Evolutionary conservation across 2,797 vertebrate genomes (phyloP).

Genomic region (Muscicapa comitata): DNA sequence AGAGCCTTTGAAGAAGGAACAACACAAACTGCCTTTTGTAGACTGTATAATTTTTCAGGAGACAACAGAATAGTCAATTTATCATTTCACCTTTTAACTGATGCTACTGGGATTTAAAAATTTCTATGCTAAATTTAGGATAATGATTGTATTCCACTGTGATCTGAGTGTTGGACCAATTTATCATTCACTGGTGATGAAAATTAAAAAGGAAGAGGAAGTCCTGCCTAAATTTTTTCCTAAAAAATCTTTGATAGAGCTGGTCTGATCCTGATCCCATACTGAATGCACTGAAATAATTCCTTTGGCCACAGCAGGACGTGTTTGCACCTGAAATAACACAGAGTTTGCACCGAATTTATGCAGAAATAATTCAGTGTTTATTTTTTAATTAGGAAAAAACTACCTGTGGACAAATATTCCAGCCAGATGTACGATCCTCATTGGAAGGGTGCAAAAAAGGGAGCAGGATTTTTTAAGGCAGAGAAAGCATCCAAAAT

Average conservation of each 20-base stretch:
- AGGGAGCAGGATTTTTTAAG: not conserved
- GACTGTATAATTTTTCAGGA: not conserved
- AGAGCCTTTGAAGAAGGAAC: not conserved
- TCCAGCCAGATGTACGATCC: slow-evolving; percentile 76
- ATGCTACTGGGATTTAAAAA: not conserved
- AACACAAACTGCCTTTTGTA: not conserved
- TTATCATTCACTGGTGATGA: not conserved
- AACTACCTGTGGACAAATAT: slow-evolving; percentile 63
- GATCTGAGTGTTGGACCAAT: not conserved
- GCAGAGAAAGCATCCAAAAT: not conserved
- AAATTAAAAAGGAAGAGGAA: not conserved
- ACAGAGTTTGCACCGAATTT: not conserved
- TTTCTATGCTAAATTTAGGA: not conserved
- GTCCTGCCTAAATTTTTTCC: not conserved
- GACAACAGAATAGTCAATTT: not conserved
- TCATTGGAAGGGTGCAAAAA: slow-evolving; percentile 74
- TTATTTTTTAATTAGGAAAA: slow-evolving; percentile 17
- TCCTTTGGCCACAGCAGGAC: not conserved
- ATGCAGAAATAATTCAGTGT: not conserved
- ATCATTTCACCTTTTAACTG: not conserved
- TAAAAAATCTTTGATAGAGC: not conserved
- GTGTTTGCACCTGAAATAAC: not conserved
- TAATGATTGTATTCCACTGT: not conserved
- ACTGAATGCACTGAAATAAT: not conserved
- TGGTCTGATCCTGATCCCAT: not conserved